Percentiles rank a stretch among this genome's conserved stretches.
Evolutionary conservation across 1,140 invertebrate genomes (phyloP).

Genomic region (Conus betulinus): DNA sequence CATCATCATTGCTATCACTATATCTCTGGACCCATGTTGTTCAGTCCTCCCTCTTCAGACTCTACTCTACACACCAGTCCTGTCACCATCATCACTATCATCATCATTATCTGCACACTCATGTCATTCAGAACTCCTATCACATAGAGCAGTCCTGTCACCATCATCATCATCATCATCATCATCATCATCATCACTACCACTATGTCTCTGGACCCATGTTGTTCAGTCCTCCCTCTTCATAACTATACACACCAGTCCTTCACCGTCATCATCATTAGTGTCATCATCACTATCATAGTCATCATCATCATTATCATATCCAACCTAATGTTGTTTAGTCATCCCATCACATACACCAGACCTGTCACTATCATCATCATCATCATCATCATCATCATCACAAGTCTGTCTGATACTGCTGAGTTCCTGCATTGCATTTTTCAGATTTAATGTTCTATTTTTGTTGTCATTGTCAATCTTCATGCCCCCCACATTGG

Average conservation of each 20-base stretch:
- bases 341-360: not conserved
- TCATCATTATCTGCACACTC: not conserved
- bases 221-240: constrained; percentile 78
- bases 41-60: constrained; percentile 65
- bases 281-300: too few relatives aligned
- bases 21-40: constrained; percentile 86
- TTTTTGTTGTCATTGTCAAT: not conserved
- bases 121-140: not conserved
- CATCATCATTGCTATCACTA: constrained; percentile 64
- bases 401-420: not conserved
- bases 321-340: not conserved
- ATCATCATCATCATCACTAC: not conserved
- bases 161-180: not conserved
- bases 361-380: constrained; percentile 2
- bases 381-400: not conserved
- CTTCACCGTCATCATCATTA: not conserved
- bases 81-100: not conserved
- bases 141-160: constrained; percentile 79
- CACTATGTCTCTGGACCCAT: constrained; percentile 84
- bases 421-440: not conserved
- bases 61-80: not conserved
- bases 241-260: not conserved
- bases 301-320: constrained; percentile 80
- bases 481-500: not conserved
- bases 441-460: not conserved